A percentile compares a stretch with the other conserved stretches of the same genome.
phyloP scores from a whole-genome alignment of 2,113 vertebrate genomes.

The Gulo gulo region DNA sequence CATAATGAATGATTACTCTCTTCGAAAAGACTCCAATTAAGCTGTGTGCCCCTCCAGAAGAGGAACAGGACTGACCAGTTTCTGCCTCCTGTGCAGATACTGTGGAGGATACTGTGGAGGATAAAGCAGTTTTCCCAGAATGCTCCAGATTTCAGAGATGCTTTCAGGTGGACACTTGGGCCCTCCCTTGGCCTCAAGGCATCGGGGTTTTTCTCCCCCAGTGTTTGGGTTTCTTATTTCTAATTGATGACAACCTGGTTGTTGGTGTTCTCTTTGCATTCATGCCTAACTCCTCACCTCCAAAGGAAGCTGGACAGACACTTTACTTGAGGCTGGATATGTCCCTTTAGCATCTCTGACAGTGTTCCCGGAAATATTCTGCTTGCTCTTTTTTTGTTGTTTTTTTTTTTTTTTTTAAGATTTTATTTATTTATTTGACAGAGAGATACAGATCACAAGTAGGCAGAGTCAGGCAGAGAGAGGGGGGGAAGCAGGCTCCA shows the following conservation, averaged over 20 bases:
- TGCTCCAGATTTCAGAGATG: not conserved
- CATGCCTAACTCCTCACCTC: not conserved
- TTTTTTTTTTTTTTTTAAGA: too few species aligned
- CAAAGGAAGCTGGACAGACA: accelerated
- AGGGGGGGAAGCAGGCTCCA: too few species aligned
- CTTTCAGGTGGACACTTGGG: not conserved
- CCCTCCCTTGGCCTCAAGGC: not conserved
- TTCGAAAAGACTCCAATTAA: slow-evolving; percentile 25
- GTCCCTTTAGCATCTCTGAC: not conserved
- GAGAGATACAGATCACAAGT: too few species aligned
- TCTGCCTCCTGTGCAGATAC: not conserved
- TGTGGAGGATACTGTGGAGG: not conserved
- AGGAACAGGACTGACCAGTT: too few species aligned
- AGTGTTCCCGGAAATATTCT: not conserved
- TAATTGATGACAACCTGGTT: not conserved
- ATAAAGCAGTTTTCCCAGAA: not conserved
- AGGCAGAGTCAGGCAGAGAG: too few species aligned
- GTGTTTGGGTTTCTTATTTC: not conserved
- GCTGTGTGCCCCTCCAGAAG: not conserved
- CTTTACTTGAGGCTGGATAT: not conserved
- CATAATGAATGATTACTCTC: not conserved
- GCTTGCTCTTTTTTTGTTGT: not conserved
- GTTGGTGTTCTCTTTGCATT: not conserved
- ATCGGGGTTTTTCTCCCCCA: not conserved
- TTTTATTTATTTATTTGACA: too few species aligned